phyloP scores from a whole-genome alignment of 2,113 vertebrate genomes.

The Raja brachyura region DNA sequence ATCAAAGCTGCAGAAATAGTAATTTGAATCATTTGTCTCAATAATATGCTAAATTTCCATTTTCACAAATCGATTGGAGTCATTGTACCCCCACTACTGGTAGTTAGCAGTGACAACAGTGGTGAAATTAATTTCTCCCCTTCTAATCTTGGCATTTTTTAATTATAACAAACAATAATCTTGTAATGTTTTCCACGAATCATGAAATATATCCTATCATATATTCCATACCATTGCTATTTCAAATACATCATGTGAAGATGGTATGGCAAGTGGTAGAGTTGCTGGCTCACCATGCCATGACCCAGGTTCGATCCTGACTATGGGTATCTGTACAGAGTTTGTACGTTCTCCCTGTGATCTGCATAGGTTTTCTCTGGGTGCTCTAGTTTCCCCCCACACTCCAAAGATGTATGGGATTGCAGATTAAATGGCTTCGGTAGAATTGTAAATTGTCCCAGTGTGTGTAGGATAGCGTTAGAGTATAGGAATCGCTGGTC shows the following conservation, averaged over 20 bases:
- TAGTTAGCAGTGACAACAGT: neutral
- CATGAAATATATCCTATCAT: neutral
- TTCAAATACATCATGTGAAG: neutral
- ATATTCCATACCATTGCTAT: neutral
- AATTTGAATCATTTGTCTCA: constrained; percentile 36
- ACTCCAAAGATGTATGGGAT: too few species aligned
- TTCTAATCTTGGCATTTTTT: constrained; percentile 12
- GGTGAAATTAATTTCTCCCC: neutral
- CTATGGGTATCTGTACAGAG: too few species aligned
- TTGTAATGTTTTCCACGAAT: neutral
- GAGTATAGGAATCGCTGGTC: too few species aligned
- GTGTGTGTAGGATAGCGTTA: too few species aligned
- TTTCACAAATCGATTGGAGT: neutral
- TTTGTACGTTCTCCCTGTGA: too few species aligned
- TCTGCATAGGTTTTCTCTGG: too few species aligned
- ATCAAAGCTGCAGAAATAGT: neutral
- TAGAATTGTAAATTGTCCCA: too few species aligned
- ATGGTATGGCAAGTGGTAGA: too few species aligned
- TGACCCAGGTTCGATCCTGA: too few species aligned
- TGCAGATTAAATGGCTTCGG: too few species aligned
- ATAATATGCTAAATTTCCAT: neutral
- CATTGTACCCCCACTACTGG: neutral
- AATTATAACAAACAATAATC: constrained; percentile 11
- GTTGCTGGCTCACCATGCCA: too few species aligned
- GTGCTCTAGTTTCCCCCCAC: too few species aligned